Conservation (phyloP, 2,888 invertebrate genomes). For the Tryphoninae sp. region DNA sequence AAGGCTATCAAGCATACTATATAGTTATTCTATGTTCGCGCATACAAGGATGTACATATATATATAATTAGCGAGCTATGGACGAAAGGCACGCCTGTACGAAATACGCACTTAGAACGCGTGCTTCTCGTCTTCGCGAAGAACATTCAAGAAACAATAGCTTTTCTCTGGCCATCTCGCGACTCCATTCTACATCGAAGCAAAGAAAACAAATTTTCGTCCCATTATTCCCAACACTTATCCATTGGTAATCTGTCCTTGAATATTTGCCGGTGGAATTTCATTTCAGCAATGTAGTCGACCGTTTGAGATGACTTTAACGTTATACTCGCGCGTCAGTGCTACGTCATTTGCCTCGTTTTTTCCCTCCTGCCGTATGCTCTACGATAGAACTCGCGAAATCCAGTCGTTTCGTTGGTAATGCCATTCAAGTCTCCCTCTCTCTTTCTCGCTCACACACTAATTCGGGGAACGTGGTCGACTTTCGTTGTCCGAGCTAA, state of each 20-base stretch:
- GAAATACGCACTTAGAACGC: conserved; percentile 44
- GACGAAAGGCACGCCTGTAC: conserved; percentile 31
- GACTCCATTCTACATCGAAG: not conserved
- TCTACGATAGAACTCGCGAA: not conserved
- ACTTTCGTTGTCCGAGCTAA: conserved; percentile 8
- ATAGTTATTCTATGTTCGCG: not conserved
- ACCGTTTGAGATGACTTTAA: not conserved
- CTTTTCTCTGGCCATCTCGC: not conserved
- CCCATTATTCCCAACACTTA: not conserved
- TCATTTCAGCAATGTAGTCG: not conserved
- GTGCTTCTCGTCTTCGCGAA: conserved; percentile 20
- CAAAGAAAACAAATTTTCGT: not conserved
- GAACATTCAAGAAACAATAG: conserved; percentile 30
- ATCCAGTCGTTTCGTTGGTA: conserved; percentile 5
- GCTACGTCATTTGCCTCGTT: conserved; percentile 32
- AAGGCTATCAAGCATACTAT: conserved; percentile 43
- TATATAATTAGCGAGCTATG: conserved; percentile 23
- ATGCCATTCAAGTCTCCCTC: not conserved
- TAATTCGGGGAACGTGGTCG: not conserved
- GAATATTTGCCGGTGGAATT: not conserved
- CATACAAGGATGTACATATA: conserved; percentile 6
- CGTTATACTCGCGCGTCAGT: conserved; percentile 33
- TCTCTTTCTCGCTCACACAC: not conserved
- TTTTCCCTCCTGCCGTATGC: not conserved
- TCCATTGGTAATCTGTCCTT: not conserved